These are phyloP conservation scores for Pinna nobilis DNA, from an alignment of 1,140 invertebrate species.

Conservation along the genomic window DNA sequence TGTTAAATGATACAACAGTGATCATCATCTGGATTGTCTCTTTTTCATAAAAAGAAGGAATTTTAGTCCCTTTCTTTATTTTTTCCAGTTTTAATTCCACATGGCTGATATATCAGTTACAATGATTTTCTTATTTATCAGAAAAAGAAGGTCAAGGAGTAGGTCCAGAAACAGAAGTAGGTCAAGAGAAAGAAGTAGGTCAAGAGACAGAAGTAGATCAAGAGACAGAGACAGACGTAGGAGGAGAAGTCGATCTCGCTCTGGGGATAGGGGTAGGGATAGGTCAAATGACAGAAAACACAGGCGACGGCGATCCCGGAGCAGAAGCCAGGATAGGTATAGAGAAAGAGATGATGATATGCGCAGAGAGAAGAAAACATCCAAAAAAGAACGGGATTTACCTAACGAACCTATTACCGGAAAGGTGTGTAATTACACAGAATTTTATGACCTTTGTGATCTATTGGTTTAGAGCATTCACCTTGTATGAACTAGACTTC, in stretches of 20 bases:
- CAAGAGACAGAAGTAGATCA: slow-evolving; percentile 58
- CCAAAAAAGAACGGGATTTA: slow-evolving; percentile 75
- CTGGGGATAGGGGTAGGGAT: slow-evolving; percentile 51
- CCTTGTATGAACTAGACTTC: no score
- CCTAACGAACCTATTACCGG: slow-evolving; percentile 77
- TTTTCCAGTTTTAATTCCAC: neutral
- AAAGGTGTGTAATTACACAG: slow-evolving; percentile 66
- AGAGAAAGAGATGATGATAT: slow-evolving; percentile 53
- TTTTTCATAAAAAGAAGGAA: no score
- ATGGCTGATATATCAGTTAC: neutral
- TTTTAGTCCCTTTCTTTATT: no score
- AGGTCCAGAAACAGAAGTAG: slow-evolving; percentile 33
- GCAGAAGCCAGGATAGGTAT: slow-evolving; percentile 47
- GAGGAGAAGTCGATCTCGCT: slow-evolving; percentile 57
- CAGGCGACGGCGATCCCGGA: slow-evolving; percentile 14
- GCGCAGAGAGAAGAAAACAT: slow-evolving; percentile 36
- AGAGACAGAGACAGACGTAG: slow-evolving; percentile 60
- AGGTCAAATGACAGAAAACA: slow-evolving; percentile 27
- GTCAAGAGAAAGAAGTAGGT: slow-evolving; percentile 32
- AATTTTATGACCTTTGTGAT: neutral
- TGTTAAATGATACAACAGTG: no score
- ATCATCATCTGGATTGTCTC: no score
- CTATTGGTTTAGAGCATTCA: no score
- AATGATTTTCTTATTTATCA: neutral
- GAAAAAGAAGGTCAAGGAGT: neutral